Conservation (phyloP, 2,888 invertebrate species). For the Sphaeridia pumilis region DNA sequence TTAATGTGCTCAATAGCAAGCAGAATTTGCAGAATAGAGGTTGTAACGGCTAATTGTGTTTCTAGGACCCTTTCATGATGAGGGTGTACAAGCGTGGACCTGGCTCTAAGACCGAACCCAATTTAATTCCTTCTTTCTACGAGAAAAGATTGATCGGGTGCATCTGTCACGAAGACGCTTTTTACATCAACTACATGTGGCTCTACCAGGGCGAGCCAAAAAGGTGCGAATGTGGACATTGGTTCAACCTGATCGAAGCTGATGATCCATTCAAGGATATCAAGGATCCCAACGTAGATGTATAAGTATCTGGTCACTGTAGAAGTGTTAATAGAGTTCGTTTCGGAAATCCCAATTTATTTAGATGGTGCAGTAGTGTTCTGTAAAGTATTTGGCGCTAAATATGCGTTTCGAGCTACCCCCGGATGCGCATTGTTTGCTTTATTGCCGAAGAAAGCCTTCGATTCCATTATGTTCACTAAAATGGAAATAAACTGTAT, state of each 20-base stretch:
- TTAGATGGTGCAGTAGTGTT: not conserved
- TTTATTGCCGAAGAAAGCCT: too few species aligned
- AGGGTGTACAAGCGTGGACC: slow-evolving; percentile 64
- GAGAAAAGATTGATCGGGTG: slow-evolving; percentile 87
- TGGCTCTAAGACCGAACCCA: slow-evolving; percentile 75
- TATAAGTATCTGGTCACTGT: slow-evolving; percentile 1
- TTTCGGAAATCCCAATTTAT: too few species aligned
- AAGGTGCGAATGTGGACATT: slow-evolving; percentile 91
- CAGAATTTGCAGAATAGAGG: not conserved
- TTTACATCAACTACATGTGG: slow-evolving; percentile 89
- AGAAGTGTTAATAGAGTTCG: not conserved
- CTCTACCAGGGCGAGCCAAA: slow-evolving; percentile 77
- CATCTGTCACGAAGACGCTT: slow-evolving; percentile 88
- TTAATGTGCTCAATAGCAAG: not conserved
- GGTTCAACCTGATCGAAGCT: slow-evolving; percentile 75
- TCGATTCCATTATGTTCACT: too few species aligned
- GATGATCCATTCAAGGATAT: slow-evolving; percentile 30
- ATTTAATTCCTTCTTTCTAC: slow-evolving; percentile 78
- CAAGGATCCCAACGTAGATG: not conserved
- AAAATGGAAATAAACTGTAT: too few species aligned
- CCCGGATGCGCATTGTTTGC: too few species aligned
- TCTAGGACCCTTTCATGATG: slow-evolving; percentile 48
- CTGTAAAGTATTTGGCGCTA: too few species aligned
- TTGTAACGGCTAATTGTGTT: slow-evolving; percentile 8
- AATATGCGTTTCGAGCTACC: too few species aligned